phyloP scores from a whole-genome alignment of 2,113 vertebrate species.

The Austrofundulus limnaeus region DNA sequence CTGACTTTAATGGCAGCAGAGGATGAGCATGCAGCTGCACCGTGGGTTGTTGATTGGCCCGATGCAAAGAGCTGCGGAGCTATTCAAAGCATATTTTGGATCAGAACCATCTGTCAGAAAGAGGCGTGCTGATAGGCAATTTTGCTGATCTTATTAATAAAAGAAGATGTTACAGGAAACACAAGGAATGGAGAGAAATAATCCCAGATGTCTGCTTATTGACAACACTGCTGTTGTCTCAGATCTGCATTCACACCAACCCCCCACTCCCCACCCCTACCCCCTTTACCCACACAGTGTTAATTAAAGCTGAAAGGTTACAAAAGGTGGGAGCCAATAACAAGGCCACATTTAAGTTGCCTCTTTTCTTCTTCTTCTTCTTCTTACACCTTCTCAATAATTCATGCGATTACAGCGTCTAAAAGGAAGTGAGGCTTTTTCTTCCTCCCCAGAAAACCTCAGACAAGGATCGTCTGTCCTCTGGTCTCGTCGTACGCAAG shows the following conservation, averaged over 20 bases:
- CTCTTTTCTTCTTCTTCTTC: constrained; percentile 70
- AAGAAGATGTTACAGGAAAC: constrained; percentile 8
- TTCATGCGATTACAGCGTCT: constrained; percentile 72
- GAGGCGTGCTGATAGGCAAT: constrained; percentile 19
- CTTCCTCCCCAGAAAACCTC: constrained; percentile 59
- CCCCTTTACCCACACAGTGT: constrained; percentile 63
- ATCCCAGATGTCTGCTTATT: neutral
- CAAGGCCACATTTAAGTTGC: constrained; percentile 79
- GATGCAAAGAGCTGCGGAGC: constrained; percentile 13
- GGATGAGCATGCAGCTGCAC: constrained; percentile 30
- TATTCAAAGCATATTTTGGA: constrained; percentile 30
- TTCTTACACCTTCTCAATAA: constrained; percentile 80
- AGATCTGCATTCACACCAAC: constrained; percentile 43
- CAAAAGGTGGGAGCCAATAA: constrained; percentile 83
- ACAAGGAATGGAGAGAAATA: constrained; percentile 22
- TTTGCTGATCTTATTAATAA: constrained; percentile 7
- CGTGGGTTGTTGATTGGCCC: constrained; percentile 21
- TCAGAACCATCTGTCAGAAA: constrained; percentile 38
- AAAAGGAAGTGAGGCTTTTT: constrained; percentile 72
- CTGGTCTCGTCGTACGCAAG: constrained; percentile 70
- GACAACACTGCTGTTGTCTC: constrained; percentile 3
- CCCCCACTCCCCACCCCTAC: constrained; percentile 10
- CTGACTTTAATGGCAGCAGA: constrained; percentile 12
- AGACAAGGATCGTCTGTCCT: constrained; percentile 73
- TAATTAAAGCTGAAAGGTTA: constrained; percentile 84